These are phyloP conservation scores for Gephyroberyx darwinii DNA, from an alignment of 2,797 vertebrate genomes.

Conservation along the genomic window DNA sequence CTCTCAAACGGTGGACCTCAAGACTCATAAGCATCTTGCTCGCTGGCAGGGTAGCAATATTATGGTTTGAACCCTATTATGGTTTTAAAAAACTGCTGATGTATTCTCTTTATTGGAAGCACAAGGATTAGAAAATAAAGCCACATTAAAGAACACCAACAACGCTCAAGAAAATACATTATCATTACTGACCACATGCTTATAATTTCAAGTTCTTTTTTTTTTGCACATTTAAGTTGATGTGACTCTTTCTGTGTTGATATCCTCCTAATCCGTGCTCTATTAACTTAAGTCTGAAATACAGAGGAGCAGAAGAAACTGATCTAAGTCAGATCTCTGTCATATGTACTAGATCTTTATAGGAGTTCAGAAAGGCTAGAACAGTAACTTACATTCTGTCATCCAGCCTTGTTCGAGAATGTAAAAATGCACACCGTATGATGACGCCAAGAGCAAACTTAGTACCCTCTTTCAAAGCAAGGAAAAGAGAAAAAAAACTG, in stretches of 20 bases:
- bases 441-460: slow-evolving; percentile 45
- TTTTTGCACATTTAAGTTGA: slow-evolving; percentile 31
- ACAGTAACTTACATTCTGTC: slow-evolving; percentile 36
- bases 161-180: slow-evolving; percentile 58
- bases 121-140: slow-evolving; percentile 60
- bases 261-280: slow-evolving; percentile 1
- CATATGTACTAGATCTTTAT: slow-evolving; percentile 23
- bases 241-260: slow-evolving; percentile 38
- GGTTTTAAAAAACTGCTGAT: slow-evolving; percentile 74
- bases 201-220: slow-evolving; percentile 46
- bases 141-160: slow-evolving; percentile 72
- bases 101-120: slow-evolving; percentile 57
- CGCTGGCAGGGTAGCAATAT: slow-evolving; percentile 45
- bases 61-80: slow-evolving; percentile 68
- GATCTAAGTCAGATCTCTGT: slow-evolving; percentile 18
- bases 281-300: slow-evolving; percentile 14
- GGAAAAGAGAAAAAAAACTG: slow-evolving; percentile 39
- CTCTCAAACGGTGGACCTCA: slow-evolving; percentile 42
- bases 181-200: slow-evolving; percentile 58
- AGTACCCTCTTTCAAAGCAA: slow-evolving; percentile 46
- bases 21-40: slow-evolving; percentile 38
- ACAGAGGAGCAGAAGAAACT: slow-evolving; percentile 9
- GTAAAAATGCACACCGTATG: slow-evolving; percentile 50
- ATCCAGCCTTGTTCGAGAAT: slow-evolving; percentile 28
- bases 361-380: slow-evolving; percentile 19